Conservation (phyloP, 2,797 vertebrate species). For the Anguilla marmorata region DNA sequence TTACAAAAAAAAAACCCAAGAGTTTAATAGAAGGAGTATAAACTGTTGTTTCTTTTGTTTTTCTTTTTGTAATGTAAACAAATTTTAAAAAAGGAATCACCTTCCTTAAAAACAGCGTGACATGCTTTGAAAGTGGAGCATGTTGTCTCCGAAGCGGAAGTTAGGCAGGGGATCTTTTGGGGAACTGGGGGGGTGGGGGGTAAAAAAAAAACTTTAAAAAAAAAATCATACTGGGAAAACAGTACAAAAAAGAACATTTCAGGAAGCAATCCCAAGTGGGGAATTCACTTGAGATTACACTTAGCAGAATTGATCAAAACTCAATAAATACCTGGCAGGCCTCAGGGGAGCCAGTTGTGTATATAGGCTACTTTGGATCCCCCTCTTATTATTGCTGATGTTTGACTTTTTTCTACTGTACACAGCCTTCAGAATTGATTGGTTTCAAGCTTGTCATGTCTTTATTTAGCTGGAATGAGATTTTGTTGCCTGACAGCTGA, state of each 20-base stretch:
- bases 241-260: not conserved
- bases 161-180: too few species aligned
- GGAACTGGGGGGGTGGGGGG: too few species aligned
- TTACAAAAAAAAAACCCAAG: not conserved
- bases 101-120: too few species aligned
- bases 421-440: not conserved
- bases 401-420: not conserved
- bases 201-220: not conserved
- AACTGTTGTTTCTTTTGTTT: too few species aligned
- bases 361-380: not conserved
- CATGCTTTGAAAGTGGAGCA: too few species aligned
- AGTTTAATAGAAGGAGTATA: too few species aligned
- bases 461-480: not conserved
- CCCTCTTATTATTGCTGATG: not conserved
- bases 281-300: not conserved
- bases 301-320: not conserved
- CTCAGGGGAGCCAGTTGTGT: not conserved
- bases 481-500: not conserved
- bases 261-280: not conserved
- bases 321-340: not conserved
- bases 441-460: not conserved
- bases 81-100: too few species aligned
- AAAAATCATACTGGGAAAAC: not conserved
- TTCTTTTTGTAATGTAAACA: too few species aligned
- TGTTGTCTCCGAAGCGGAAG: too few species aligned